Evolutionary conservation across 2,888 invertebrate species (phyloP).

Genomic region (Eilema caniola): DNA sequence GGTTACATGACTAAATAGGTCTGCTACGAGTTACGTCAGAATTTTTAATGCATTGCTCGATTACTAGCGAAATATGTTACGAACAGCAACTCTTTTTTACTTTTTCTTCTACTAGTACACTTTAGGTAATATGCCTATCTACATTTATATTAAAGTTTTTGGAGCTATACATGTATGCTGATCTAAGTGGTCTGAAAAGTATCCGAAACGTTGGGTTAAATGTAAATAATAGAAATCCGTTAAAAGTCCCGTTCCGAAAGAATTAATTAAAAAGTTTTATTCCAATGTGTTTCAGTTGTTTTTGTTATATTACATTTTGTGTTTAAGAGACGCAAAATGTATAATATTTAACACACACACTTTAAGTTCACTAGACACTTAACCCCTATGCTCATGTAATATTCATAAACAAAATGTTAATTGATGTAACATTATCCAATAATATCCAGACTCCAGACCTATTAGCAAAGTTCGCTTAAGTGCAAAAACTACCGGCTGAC

Average conservation of each 20-base stretch:
- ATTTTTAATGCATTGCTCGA: too few species aligned
- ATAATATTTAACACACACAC: too few species aligned
- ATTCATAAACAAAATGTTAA: slow-evolving; percentile 11
- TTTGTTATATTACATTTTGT: background rate
- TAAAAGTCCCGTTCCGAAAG: too few species aligned
- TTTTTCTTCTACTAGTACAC: background rate
- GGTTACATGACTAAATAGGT: background rate
- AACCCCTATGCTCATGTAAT: slow-evolving; percentile 2
- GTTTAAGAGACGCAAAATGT: background rate
- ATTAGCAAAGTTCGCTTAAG: slow-evolving; percentile 20
- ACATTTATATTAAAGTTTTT: background rate
- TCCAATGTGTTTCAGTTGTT: background rate
- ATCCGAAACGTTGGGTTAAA: too few species aligned
- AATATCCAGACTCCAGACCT: slow-evolving; percentile 2
- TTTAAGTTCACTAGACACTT: background rate
- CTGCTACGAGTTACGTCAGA: background rate
- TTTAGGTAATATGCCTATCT: background rate
- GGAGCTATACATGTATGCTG: too few species aligned
- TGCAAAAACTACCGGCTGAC: slow-evolving; percentile 33
- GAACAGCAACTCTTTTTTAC: background rate
- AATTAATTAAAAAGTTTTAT: too few species aligned
- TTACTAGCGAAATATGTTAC: background rate
- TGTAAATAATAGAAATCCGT: too few species aligned
- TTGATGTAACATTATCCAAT: slow-evolving; percentile 12
- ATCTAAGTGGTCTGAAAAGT: too few species aligned